A percentile compares a stretch with the other conserved stretches of the same genome.
Evolutionary conservation across 2,888 invertebrate genomes (phyloP).

Genomic region (Callyntrura guangdongensis): DNA sequence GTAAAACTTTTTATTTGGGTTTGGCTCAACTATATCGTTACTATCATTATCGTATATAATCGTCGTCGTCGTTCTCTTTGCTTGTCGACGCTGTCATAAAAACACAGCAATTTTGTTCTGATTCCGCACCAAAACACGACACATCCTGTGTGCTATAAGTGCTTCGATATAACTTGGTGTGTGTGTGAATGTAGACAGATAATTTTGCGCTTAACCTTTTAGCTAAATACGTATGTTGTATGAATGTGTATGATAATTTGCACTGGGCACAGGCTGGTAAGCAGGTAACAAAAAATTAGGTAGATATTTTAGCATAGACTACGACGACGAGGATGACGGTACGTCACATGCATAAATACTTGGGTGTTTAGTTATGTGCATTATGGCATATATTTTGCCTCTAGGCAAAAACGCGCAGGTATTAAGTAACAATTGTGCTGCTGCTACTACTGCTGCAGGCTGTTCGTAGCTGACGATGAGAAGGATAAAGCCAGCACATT

Average conservation of each 20-base stretch:
- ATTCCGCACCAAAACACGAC: constrained; percentile 45
- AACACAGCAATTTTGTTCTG: constrained; percentile 48
- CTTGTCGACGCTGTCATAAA: no score
- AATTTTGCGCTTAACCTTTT: no score
- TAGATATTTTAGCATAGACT: not conserved
- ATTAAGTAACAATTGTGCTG: constrained; percentile 61
- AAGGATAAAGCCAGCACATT: constrained; percentile 44
- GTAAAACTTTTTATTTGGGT: constrained; percentile 29
- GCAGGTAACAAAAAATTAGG: constrained; percentile 12
- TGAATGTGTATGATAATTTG: no score
- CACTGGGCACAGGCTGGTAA: not conserved
- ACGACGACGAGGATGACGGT: not conserved
- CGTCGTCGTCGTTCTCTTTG: no score
- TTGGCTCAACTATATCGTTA: constrained; percentile 38
- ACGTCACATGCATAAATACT: constrained; percentile 6
- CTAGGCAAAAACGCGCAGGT: constrained; percentile 18
- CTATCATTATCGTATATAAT: not conserved
- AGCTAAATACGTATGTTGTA: not conserved
- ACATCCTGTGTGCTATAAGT: not conserved
- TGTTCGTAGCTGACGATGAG: constrained; percentile 41
- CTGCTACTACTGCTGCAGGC: not conserved
- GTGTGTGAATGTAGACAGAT: not conserved
- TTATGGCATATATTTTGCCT: not conserved
- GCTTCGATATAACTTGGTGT: no score
- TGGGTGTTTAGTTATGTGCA: constrained; percentile 6